A percentile compares a stretch with the other conserved stretches of the same genome.
Evolutionary conservation across 2,113 vertebrate genomes (phyloP).

Genomic region (Phalacrocorax brasilianus): DNA sequence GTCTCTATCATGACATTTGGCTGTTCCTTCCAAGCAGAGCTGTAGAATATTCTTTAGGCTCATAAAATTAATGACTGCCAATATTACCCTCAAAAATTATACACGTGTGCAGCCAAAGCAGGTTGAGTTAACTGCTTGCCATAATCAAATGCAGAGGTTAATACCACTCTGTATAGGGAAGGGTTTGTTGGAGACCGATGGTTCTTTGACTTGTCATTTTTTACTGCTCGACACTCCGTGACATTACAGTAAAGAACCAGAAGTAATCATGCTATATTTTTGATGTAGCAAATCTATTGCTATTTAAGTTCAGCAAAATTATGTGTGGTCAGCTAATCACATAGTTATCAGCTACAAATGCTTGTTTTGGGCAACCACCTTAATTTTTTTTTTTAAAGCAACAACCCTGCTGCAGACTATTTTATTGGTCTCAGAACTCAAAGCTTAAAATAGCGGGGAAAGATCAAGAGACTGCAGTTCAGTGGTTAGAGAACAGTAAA

Average conservation of each 20-base stretch:
- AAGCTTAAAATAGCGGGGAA: neutral
- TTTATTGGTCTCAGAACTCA: neutral
- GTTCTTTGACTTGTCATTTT: neutral
- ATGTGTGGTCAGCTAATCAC: neutral
- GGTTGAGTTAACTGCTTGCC: neutral
- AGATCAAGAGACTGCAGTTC: neutral
- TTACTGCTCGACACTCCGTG: neutral
- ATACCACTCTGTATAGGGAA: neutral
- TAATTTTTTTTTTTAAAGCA: neutral
- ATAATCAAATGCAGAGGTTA: neutral
- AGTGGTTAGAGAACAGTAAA: neutral
- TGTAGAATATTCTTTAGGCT: neutral
- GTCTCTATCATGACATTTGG: neutral
- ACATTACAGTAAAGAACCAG: neutral
- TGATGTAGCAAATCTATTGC: neutral
- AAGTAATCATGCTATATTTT: neutral
- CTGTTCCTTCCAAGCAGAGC: neutral
- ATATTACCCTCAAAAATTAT: neutral
- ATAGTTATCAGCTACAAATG: neutral
- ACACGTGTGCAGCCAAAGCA: neutral
- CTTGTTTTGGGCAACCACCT: neutral
- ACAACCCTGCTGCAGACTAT: neutral
- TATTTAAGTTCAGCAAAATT: neutral
- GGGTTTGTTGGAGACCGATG: neutral
- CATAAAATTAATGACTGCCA: neutral